A percentile compares a stretch with the other conserved stretches of the same genome.
These are phyloP conservation scores for Tipula helvola DNA, from an alignment of 2,888 invertebrate species.

Conservation along the genomic window DNA sequence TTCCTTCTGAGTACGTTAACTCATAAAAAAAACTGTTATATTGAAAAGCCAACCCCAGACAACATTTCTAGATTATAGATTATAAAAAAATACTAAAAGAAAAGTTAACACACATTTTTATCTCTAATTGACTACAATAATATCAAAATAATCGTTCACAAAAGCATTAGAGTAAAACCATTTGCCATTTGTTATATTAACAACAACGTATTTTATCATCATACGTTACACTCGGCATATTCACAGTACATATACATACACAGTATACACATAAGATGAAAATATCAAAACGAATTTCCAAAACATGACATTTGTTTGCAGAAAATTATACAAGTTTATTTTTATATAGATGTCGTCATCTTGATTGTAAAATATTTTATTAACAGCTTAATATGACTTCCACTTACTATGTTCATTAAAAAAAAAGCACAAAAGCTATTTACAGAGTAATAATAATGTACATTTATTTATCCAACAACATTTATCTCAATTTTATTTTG, in stretches of 20 bases:
- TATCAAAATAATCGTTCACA: neutral
- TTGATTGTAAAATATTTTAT: neutral
- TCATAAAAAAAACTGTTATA: too few relatives aligned
- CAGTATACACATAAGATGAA: neutral
- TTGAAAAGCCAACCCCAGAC: too few relatives aligned
- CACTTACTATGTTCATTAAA: neutral
- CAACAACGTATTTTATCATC: neutral
- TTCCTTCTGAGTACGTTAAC: neutral
- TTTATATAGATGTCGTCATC: neutral
- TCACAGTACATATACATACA: neutral
- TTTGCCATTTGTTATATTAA: neutral
- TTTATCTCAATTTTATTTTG: neutral
- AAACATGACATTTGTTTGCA: neutral
- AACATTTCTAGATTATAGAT: too few relatives aligned
- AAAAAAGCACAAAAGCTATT: neutral
- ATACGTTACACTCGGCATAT: neutral
- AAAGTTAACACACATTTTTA: slow-evolving; percentile 4
- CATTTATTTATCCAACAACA: neutral
- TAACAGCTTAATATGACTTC: neutral
- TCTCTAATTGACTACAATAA: slow-evolving; percentile 4
- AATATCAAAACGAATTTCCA: neutral
- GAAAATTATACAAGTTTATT: neutral
- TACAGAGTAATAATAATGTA: neutral
- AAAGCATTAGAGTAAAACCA: neutral
- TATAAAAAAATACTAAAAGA: neutral